Evolutionary conservation across 2,113 vertebrate genomes (phyloP).

Genomic region (Ammodytes marinus): DNA sequence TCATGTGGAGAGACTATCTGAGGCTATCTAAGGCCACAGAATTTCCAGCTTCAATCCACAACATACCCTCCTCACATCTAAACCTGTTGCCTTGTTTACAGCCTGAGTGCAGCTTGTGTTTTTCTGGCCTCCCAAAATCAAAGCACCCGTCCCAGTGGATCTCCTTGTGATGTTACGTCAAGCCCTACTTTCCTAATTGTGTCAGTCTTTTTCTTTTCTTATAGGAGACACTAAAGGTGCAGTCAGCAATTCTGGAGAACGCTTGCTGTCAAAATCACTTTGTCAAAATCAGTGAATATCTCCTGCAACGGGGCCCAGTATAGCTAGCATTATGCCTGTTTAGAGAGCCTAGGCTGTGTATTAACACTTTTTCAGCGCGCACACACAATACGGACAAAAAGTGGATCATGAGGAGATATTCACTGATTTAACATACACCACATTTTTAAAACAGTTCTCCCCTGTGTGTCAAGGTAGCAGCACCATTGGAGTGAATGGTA

Average conservation of each 20-base stretch:
- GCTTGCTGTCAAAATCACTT: too few relatives aligned
- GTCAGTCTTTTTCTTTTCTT: conserved; percentile 13
- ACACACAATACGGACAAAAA: too few relatives aligned
- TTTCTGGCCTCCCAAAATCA: conserved; percentile 47
- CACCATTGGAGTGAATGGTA: background rate
- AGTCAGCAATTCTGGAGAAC: too few relatives aligned
- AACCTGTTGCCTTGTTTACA: conserved; percentile 53
- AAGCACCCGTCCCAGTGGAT: conserved; percentile 53
- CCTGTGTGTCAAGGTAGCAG: conserved; percentile 1
- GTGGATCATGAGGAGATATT: too few relatives aligned
- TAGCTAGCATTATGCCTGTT: too few relatives aligned
- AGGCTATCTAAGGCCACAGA: conserved; percentile 68
- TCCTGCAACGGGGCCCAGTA: too few relatives aligned
- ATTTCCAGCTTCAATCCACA: conserved; percentile 70
- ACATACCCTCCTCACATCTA: conserved; percentile 32
- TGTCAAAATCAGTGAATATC: too few relatives aligned
- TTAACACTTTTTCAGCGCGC: too few relatives aligned
- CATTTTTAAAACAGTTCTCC: background rate
- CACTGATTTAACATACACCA: too few relatives aligned
- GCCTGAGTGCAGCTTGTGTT: conserved; percentile 43
- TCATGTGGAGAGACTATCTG: background rate
- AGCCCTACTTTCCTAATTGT: conserved; percentile 44
- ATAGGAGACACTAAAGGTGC: conserved; percentile 13
- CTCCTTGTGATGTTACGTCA: conserved; percentile 28
- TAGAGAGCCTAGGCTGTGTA: too few relatives aligned